Conservation (phyloP, 1,140 invertebrate species). For the Riptortus pedestris region DNA sequence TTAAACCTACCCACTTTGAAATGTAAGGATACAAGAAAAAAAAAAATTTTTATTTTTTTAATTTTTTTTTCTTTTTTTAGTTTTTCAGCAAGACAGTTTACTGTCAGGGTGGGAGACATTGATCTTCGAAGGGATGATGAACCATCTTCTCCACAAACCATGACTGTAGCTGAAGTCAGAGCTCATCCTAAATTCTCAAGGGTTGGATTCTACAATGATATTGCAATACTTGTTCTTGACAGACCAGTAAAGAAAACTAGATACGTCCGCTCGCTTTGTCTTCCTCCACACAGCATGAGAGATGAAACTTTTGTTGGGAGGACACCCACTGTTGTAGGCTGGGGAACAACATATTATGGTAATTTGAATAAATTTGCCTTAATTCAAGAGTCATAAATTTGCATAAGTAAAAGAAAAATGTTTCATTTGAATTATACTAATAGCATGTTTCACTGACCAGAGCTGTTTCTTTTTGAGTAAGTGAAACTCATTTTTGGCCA, state of each 20-base stretch:
- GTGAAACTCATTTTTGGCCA: too few species aligned
- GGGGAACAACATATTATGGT: slow-evolving; percentile 78
- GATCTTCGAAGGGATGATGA: slow-evolving; percentile 72
- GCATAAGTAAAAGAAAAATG: too few species aligned
- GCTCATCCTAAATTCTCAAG: slow-evolving; percentile 71
- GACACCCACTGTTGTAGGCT: slow-evolving; percentile 79
- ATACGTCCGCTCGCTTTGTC: slow-evolving; percentile 79
- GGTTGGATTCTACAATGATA: slow-evolving; percentile 84
- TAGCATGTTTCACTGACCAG: too few species aligned
- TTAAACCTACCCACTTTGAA: too few species aligned
- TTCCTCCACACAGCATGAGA: slow-evolving; percentile 51
- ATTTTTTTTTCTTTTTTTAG: slow-evolving; percentile 40
- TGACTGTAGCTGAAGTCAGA: slow-evolving; percentile 60
- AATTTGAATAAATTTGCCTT: slow-evolving; percentile 24
- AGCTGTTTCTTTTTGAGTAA: too few species aligned
- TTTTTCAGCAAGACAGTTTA: slow-evolving; percentile 74
- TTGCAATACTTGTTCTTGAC: slow-evolving; percentile 67
- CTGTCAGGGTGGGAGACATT: slow-evolving; percentile 76
- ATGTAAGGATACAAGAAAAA: too few species aligned
- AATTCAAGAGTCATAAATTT: too few species aligned
- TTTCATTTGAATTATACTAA: too few species aligned
- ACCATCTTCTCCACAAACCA: slow-evolving; percentile 65
- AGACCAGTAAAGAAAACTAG: slow-evolving; percentile 62
- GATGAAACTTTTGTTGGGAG: slow-evolving; percentile 54
- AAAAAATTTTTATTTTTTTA: too few species aligned